Evolutionary conservation across 2,113 vertebrate species (phyloP).

Genomic region (Nicator chloris): DNA sequence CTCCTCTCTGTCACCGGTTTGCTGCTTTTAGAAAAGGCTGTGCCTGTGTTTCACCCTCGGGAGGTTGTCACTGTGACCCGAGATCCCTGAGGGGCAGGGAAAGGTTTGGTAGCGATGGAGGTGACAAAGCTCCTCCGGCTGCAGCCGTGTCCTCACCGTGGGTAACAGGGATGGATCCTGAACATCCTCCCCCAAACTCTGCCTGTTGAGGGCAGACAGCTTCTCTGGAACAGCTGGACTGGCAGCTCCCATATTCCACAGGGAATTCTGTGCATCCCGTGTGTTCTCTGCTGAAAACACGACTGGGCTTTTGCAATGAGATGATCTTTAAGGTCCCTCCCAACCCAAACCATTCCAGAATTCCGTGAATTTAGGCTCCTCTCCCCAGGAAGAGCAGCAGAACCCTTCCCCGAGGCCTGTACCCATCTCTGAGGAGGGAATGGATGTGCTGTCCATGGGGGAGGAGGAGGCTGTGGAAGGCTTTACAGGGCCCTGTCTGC

Average conservation of each 20-base stretch:
- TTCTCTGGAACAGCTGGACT: neutral
- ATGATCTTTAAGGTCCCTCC: too few relatives aligned
- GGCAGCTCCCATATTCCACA: fast-evolving
- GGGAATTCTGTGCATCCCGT: neutral
- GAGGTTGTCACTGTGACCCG: neutral
- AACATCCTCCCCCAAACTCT: neutral
- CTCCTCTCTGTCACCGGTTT: neutral
- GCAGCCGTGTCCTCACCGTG: neutral
- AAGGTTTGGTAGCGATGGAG: fast-evolving
- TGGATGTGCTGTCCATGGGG: neutral
- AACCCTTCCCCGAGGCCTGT: neutral
- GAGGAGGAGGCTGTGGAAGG: neutral
- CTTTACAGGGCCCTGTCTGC: neutral
- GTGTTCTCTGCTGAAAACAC: neutral
- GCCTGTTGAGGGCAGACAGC: fast-evolving
- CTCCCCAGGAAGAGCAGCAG: neutral
- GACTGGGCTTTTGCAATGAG: neutral
- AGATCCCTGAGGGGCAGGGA: neutral
- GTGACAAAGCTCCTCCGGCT: neutral
- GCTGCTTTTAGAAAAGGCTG: fast-evolving
- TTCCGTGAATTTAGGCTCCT: neutral
- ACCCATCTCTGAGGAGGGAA: neutral
- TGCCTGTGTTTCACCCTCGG: neutral
- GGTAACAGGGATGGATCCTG: fast-evolving
- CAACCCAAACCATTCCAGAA: neutral